Conservation (phyloP, 2,797 vertebrate species). For the Argya squamiceps region DNA sequence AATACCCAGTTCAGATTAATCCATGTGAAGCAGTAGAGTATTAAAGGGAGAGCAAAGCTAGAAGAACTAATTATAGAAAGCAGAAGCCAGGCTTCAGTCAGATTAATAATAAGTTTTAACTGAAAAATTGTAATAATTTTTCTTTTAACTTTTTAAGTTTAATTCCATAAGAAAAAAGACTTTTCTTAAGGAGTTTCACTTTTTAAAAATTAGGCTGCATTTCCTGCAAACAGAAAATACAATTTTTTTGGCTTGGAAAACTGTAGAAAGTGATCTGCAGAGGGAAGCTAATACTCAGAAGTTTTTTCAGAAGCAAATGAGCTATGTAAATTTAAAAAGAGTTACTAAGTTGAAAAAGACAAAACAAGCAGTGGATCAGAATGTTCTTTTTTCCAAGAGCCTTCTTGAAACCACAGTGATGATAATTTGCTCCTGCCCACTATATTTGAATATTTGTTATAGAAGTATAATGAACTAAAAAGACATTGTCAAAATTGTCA, state of each 20-base stretch:
- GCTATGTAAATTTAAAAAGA: not conserved
- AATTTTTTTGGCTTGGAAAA: not conserved
- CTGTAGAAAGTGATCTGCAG: not conserved
- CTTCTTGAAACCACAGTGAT: not conserved
- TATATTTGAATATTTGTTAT: not conserved
- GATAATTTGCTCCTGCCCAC: not conserved
- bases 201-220: not conserved
- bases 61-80: slow-evolving; percentile 19
- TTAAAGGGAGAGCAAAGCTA: not conserved
- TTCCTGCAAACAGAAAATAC: not conserved
- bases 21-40: not conserved
- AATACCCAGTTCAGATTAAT: slow-evolving; percentile 30
- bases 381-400: not conserved
- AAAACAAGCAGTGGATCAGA: not conserved
- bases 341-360: not conserved
- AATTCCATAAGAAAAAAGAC: not conserved
- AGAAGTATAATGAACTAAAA: not conserved
- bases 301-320: not conserved
- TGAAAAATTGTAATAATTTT: not conserved
- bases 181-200: not conserved
- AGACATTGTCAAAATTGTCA: not conserved
- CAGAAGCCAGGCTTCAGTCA: not conserved
- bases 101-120: not conserved
- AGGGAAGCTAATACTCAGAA: not conserved
- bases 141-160: not conserved